These are phyloP conservation scores for Microdon myrmicae DNA, from an alignment of 2,888 invertebrate species.

Conservation along the genomic window DNA sequence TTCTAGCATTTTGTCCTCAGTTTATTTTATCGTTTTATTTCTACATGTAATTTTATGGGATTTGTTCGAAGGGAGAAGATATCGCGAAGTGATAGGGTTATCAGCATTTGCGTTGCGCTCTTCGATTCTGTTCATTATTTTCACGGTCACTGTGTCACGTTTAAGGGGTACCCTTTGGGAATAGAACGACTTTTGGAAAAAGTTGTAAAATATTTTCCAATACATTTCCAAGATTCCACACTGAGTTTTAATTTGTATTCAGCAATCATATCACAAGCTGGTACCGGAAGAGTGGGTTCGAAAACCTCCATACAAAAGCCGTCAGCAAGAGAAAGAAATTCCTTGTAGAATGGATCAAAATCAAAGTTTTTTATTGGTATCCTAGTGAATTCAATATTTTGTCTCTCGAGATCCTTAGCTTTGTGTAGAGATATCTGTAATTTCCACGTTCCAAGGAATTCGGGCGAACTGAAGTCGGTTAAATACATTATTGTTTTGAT, in stretches of 20 bases:
- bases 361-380: slow-evolving; percentile 66
- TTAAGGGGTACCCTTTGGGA: slow-evolving; percentile 67
- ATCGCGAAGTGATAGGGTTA: slow-evolving; percentile 55
- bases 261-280: slow-evolving; percentile 58
- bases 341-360: slow-evolving; percentile 62
- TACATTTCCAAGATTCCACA: slow-evolving; percentile 72
- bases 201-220: slow-evolving; percentile 71
- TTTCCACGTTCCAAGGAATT: slow-evolving; percentile 54
- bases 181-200: slow-evolving; percentile 60
- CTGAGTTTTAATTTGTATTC: slow-evolving; percentile 72
- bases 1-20: slow-evolving; percentile 68
- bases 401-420: slow-evolving; percentile 73
- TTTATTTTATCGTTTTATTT: slow-evolving; percentile 65
- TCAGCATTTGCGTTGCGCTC: slow-evolving; percentile 64
- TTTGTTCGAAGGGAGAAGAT: slow-evolving; percentile 58
- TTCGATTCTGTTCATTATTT: slow-evolving; percentile 58
- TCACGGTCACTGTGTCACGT: slow-evolving; percentile 68
- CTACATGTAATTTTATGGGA: slow-evolving; percentile 58
- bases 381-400: slow-evolving; percentile 72
- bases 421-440: slow-evolving; percentile 70
- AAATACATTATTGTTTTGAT: slow-evolving; percentile 68
- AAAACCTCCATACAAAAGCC: slow-evolving; percentile 66
- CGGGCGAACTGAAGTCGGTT: slow-evolving; percentile 60
- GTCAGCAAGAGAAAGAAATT: slow-evolving; percentile 59
- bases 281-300: slow-evolving; percentile 66